Evolutionary conservation across 1,140 invertebrate species (phyloP), one percentile per base, ranked within the genome.

Genomic region (Cydia pomonella): DNA sequence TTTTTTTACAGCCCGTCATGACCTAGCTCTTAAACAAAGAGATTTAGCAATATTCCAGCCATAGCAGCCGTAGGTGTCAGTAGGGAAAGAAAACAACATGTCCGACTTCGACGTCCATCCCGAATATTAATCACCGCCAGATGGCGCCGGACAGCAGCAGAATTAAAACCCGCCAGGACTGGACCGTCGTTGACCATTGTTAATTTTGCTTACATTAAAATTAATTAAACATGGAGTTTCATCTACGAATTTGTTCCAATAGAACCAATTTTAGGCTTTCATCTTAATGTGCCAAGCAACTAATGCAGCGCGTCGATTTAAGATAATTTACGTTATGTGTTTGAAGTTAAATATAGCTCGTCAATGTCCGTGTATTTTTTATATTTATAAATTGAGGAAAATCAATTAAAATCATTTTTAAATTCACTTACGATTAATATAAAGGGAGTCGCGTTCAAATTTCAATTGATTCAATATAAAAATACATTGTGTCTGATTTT

Each of bases 51-150:
- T 1, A 47, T 0, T 12, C 2, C 10, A 16, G n/a, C 16, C 16
- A 53, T 53, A 53, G 0, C 4, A 53, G 4, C 25, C 63, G 13
- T 66, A 66, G 25, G 50, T 75, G 47, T 77, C 59, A 66, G 25
- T 18, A 18, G 16, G n/a, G 64, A 74, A 78, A 74, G 79, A 82
- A 82, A 80, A 79, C 75, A 77, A 76, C 74, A 72, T 76, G 38
- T 71, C 76, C 59, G 75, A 75, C 76, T 27, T 77, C 78, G 82
- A 80, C 78, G 83, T 86, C 83, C 81, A 83, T 84, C 85, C 80
- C 87, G 90, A 89, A 91, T 92, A 91, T 91, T 92, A 92, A 92
- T 92, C 89, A 92, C 80, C 78, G 74, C 86, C 90, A 91, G 85
- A 80, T 91, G 88, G 81, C 84, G 76, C 74, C 77, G 78, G 80